phyloP scores from a whole-genome alignment of 2,113 vertebrate species.

The Spilogale gracilis region DNA sequence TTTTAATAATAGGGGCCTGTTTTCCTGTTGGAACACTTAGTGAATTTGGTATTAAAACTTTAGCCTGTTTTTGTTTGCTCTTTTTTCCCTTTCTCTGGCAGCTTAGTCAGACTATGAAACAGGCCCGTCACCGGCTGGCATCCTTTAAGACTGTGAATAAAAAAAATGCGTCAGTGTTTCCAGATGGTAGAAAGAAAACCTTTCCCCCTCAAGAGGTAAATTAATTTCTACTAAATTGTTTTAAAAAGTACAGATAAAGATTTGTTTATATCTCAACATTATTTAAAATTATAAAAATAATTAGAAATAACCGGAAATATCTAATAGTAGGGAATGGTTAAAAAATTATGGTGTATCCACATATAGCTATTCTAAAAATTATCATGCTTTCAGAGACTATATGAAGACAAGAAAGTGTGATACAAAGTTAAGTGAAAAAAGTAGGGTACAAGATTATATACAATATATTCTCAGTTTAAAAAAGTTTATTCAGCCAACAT shows the following conservation, averaged over 20 bases:
- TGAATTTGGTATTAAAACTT: constrained; percentile 60
- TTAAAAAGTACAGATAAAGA: constrained; percentile 49
- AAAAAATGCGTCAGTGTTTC: constrained; percentile 79
- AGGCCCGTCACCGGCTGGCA: constrained; percentile 91
- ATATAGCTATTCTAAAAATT: constrained; percentile 27
- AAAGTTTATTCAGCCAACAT: neutral
- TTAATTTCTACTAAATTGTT: neutral
- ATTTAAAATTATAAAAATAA: constrained; percentile 54
- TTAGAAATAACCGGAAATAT: constrained; percentile 45
- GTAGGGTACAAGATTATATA: constrained; percentile 20
- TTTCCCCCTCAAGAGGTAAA: constrained; percentile 87
- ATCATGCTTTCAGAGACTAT: neutral
- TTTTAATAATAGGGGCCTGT: constrained; percentile 72
- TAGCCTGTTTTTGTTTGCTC: constrained; percentile 18
- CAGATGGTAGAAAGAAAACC: constrained; percentile 77
- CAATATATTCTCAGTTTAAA: neutral
- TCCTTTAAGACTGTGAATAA: constrained; percentile 86
- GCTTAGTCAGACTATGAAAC: constrained; percentile 88
- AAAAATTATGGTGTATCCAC: neutral
- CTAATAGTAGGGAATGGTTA: neutral
- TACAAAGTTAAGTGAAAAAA: constrained; percentile 55
- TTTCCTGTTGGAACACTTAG: constrained; percentile 68
- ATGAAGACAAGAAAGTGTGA: constrained; percentile 43
- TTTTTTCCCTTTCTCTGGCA: constrained; percentile 72
- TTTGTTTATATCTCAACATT: constrained; percentile 39